Conservation (phyloP, 2,888 invertebrate genomes). For the Augochlorella aurata region DNA sequence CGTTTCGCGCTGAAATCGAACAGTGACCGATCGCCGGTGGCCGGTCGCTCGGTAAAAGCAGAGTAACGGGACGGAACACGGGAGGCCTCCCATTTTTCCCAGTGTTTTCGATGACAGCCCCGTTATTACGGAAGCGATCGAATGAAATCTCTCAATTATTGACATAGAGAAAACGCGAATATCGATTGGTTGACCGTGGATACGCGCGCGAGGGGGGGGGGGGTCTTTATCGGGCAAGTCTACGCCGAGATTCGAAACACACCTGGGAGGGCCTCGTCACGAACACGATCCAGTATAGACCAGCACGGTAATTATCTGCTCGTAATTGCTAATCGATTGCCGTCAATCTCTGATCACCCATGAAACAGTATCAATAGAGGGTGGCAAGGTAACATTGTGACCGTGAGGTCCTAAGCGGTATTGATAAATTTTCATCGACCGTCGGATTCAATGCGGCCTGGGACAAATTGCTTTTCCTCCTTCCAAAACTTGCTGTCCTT, state of each 20-base stretch:
- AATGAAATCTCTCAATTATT: constrained; percentile 29
- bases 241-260: constrained; percentile 45
- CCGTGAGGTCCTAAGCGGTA: constrained; percentile 52
- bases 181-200: constrained; percentile 38
- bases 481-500: not conserved
- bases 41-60: not conserved
- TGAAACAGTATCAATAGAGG: constrained; percentile 71
- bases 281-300: constrained; percentile 49
- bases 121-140: constrained; percentile 4
- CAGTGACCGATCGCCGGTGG: not conserved
- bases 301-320: constrained; percentile 72
- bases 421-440: constrained; percentile 64
- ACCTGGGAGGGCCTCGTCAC: constrained; percentile 44
- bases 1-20: not conserved
- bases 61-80: no score
- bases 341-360: constrained; percentile 70
- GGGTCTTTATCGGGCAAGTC: constrained; percentile 33
- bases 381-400: constrained; percentile 49
- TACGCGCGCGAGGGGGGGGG: not conserved
- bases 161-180: constrained; percentile 37
- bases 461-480: constrained; percentile 11
- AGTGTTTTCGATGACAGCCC: constrained; percentile 1
- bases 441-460: constrained; percentile 43
- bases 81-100: not conserved
- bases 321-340: constrained; percentile 76